A percentile compares a stretch with the other conserved stretches of the same genome.
Conservation (phyloP, 64 coral and sea anemone genomes). For the Montipora cactus region DNA sequence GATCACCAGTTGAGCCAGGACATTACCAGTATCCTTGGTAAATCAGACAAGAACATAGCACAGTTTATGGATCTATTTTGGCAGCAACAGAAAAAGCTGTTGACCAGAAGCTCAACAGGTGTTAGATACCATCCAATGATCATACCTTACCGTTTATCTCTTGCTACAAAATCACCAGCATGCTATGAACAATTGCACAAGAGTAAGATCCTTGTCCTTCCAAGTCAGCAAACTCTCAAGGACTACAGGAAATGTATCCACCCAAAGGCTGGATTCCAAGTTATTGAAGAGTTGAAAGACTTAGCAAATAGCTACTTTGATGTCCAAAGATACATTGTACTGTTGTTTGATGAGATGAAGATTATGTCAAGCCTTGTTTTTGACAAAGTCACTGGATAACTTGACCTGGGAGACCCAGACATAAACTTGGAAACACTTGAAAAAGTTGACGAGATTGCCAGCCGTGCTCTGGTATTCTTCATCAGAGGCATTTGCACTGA, state of each 20-base stretch:
- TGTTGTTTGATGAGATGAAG: conserved; percentile 74
- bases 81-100: conserved; percentile 59
- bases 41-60: conserved; percentile 11
- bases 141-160: conserved; percentile 54
- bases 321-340: conserved; percentile 71
- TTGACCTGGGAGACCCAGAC: conserved; percentile 59
- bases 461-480: conserved; percentile 40
- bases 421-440: conserved; percentile 54
- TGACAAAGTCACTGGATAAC: conserved; percentile 54
- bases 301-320: conserved; percentile 60
- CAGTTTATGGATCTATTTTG: conserved; percentile 67
- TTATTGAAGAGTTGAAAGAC: conserved; percentile 62
- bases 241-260: conserved; percentile 72
- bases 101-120: conserved; percentile 37
- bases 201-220: conserved; percentile 63
- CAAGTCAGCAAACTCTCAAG: conserved; percentile 64
- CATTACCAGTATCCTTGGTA: conserved; percentile 44
- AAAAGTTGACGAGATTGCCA: conserved; percentile 43
- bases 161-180: conserved; percentile 79
- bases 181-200: conserved; percentile 49
- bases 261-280: conserved; percentile 60
- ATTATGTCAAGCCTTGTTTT: conserved; percentile 74
- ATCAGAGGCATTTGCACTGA: conserved; percentile 47
- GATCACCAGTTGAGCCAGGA: conserved; percentile 52
- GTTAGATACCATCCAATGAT: conserved; percentile 51